These are phyloP conservation scores for Synergus japonicus DNA, from an alignment of 2,888 invertebrate genomes.

Conservation along the genomic window DNA sequence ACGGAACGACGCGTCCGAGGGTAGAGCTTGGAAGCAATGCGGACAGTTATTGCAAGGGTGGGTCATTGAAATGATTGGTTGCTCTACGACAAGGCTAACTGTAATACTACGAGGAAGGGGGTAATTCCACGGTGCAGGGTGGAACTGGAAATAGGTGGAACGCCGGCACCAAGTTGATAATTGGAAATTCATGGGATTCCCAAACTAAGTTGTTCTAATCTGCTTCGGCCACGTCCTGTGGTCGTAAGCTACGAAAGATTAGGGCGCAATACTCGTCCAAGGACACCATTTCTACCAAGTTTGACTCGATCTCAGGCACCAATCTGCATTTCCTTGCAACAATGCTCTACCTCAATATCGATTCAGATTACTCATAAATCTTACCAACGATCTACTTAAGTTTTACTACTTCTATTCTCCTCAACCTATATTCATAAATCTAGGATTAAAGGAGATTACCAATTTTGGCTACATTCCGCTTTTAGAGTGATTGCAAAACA, in stretches of 20 bases:
- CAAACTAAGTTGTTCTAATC: constrained; percentile 70
- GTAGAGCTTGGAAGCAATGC: constrained; percentile 33
- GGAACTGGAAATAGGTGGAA: constrained; percentile 58
- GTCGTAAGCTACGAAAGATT: constrained; percentile 57
- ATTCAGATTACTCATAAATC: constrained; percentile 28
- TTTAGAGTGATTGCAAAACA: too few species aligned
- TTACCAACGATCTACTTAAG: constrained; percentile 22
- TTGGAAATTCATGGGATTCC: constrained; percentile 73
- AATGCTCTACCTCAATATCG: constrained; percentile 32
- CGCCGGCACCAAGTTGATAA: constrained; percentile 68
- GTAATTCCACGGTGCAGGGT: constrained; percentile 51
- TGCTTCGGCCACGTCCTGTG: constrained; percentile 59
- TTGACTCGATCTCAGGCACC: constrained; percentile 36
- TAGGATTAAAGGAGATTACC: neutral
- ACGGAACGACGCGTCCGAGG: constrained; percentile 4
- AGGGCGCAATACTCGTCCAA: constrained; percentile 21
- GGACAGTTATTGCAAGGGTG: constrained; percentile 42
- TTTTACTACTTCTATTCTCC: constrained; percentile 16
- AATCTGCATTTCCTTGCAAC: constrained; percentile 36
- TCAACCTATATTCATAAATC: constrained; percentile 21
- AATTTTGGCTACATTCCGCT: neutral
- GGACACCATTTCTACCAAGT: constrained; percentile 26
- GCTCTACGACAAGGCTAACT: constrained; percentile 43
- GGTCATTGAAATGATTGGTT: constrained; percentile 56
- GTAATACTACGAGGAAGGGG: constrained; percentile 39